A percentile compares a stretch with the other conserved stretches of the same genome.
phyloP scores from a whole-genome alignment of 2,113 vertebrate species.

The Eleginops maclovinus region DNA sequence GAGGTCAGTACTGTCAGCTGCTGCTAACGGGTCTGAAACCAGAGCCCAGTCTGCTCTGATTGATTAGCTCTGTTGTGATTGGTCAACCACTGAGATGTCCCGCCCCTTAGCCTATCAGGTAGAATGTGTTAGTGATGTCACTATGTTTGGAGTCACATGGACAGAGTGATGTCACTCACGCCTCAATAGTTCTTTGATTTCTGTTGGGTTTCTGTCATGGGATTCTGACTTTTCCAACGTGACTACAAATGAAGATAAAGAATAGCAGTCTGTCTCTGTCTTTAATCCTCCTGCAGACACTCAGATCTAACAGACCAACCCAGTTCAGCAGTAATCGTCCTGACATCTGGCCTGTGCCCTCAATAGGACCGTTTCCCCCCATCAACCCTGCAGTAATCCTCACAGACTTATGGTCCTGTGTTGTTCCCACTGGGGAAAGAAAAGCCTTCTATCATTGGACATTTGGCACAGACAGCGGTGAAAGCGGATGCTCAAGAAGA shows the following conservation, averaged over 20 bases:
- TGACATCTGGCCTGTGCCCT: slow-evolving; percentile 43
- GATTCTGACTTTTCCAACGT: no score
- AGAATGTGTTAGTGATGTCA: no score
- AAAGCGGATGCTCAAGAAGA: neutral
- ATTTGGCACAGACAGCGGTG: neutral
- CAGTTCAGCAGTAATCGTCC: slow-evolving; percentile 27
- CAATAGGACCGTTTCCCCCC: slow-evolving; percentile 8
- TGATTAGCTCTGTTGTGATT: no score
- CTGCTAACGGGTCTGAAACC: no score
- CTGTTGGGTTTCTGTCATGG: neutral
- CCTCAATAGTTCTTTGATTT: neutral
- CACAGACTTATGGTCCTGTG: slow-evolving; percentile 25
- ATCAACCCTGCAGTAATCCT: slow-evolving; percentile 39
- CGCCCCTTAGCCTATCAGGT: no score
- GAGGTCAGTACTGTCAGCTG: no score
- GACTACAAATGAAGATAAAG: neutral
- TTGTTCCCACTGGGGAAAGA: neutral
- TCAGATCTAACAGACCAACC: slow-evolving; percentile 7
- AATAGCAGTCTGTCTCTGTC: neutral
- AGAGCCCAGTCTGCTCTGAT: no score
- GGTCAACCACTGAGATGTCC: no score
- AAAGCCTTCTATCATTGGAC: neutral
- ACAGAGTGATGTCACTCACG: no score
- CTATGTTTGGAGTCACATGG: no score
- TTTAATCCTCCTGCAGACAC: neutral